phyloP scores from a whole-genome alignment of 2,113 vertebrate genomes.

The Mesitornis unicolor region DNA sequence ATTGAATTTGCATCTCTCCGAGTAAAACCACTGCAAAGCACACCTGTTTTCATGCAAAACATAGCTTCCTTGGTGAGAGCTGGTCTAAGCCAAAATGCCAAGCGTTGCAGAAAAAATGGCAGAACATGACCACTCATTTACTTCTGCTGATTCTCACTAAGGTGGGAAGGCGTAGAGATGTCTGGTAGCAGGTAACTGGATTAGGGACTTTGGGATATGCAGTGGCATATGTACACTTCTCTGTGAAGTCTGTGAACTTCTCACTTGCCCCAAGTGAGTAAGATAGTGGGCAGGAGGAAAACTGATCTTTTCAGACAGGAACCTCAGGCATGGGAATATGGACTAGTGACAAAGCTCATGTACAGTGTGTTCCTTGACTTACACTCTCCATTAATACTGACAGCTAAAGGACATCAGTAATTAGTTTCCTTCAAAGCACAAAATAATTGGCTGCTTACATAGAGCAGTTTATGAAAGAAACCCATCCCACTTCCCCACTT shows the following conservation, averaged over 20 bases:
- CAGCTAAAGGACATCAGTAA: not conserved
- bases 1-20: not conserved
- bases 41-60: not conserved
- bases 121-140: not conserved
- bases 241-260: too few relatives aligned
- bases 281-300: not conserved
- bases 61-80: not conserved
- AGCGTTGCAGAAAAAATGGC: not conserved
- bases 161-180: not conserved
- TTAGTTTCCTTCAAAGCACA: not conserved
- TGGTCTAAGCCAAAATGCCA: not conserved
- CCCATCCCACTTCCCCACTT: not conserved
- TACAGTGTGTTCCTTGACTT: not conserved
- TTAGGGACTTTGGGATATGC: not conserved
- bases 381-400: not conserved
- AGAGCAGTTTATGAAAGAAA: not conserved
- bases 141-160: not conserved
- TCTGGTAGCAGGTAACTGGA: not conserved
- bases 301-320: not conserved
- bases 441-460: not conserved
- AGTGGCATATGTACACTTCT: not conserved
- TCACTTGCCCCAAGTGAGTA: not conserved
- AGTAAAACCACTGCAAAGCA: not conserved
- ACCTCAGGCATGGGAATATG: not conserved
- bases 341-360: not conserved